phyloP scores from a whole-genome alignment of 2,888 invertebrate genomes.

The Nasonia oneida region DNA sequence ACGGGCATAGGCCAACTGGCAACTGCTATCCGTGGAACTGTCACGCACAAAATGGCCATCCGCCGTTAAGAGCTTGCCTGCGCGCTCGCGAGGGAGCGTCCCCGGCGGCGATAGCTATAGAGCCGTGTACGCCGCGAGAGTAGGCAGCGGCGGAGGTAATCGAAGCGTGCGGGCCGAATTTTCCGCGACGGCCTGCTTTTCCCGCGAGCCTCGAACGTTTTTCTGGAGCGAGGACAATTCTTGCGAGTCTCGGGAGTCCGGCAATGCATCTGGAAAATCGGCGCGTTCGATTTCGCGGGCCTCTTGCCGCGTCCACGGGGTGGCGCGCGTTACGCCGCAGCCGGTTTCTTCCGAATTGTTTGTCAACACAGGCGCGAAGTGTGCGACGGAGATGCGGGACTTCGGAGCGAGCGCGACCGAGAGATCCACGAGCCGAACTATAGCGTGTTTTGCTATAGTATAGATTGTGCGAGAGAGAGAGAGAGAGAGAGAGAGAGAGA shows the following conservation, averaged over 20 bases:
- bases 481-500: background rate
- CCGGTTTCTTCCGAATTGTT: slow-evolving; percentile 62
- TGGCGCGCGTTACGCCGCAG: slow-evolving; percentile 51
- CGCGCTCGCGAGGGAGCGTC: slow-evolving; percentile 80
- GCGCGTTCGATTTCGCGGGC: slow-evolving; percentile 20
- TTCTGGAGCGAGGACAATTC: background rate
- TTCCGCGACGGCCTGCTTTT: background rate
- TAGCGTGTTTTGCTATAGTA: slow-evolving; percentile 1
- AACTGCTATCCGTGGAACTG: slow-evolving; percentile 76
- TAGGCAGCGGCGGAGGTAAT: background rate
- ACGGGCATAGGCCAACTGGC: slow-evolving; percentile 59
- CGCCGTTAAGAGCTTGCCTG: slow-evolving; percentile 81
- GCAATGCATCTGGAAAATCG: background rate
- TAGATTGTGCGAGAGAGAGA: background rate
- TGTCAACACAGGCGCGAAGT: slow-evolving; percentile 61
- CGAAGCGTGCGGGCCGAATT: background rate
- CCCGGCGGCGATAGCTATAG: background rate
- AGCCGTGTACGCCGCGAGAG: slow-evolving; percentile 15
- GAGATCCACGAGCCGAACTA: background rate
- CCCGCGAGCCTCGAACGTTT: slow-evolving; percentile 19
- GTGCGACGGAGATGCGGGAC: slow-evolving; percentile 17
- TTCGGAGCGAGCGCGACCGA: background rate
- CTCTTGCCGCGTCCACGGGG: slow-evolving; percentile 55
- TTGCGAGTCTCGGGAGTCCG: background rate
- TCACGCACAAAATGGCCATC: slow-evolving; percentile 86